phyloP scores from a whole-genome alignment of 2,113 vertebrate species.

The Lepus timidus region DNA sequence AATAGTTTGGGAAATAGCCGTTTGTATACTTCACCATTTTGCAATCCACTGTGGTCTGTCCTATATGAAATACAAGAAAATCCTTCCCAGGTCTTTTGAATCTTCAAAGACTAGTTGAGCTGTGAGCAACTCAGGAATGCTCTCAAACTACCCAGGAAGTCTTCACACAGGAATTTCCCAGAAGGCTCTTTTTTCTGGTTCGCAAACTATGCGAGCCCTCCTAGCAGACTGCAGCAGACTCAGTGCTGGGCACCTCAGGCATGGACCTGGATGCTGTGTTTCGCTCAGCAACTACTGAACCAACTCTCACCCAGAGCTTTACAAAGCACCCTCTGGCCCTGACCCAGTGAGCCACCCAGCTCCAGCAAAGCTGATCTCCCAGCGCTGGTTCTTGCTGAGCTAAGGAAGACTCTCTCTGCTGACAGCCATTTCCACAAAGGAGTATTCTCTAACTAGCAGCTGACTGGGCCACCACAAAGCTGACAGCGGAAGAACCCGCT shows the following conservation, averaged over 20 bases:
- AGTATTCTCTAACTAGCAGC: slow-evolving; percentile 2
- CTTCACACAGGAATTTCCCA: not conserved
- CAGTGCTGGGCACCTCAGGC: not conserved
- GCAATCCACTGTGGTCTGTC: not conserved
- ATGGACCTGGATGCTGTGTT: not conserved
- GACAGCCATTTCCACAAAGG: slow-evolving; percentile 20
- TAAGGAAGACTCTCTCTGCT: slow-evolving; percentile 40
- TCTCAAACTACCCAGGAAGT: slow-evolving; percentile 25
- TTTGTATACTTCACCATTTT: not conserved
- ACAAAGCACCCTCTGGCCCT: not conserved
- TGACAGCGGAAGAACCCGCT: not conserved
- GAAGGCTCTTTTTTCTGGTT: slow-evolving; percentile 34
- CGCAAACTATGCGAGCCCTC: slow-evolving; percentile 42
- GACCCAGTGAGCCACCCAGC: not conserved
- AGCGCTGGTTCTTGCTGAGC: not conserved
- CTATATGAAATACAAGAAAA: not conserved
- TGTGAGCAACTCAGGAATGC: slow-evolving; percentile 37
- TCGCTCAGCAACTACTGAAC: not conserved
- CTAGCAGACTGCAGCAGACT: slow-evolving; percentile 20
- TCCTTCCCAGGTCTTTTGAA: not conserved
- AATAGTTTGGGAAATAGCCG: not conserved
- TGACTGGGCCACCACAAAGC: not conserved
- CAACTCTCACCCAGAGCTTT: not conserved
- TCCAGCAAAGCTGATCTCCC: not conserved
- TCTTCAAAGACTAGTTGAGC: not conserved